phyloP scores from a whole-genome alignment of 1,140 invertebrate genomes.

The Calephelis nemesis region DNA sequence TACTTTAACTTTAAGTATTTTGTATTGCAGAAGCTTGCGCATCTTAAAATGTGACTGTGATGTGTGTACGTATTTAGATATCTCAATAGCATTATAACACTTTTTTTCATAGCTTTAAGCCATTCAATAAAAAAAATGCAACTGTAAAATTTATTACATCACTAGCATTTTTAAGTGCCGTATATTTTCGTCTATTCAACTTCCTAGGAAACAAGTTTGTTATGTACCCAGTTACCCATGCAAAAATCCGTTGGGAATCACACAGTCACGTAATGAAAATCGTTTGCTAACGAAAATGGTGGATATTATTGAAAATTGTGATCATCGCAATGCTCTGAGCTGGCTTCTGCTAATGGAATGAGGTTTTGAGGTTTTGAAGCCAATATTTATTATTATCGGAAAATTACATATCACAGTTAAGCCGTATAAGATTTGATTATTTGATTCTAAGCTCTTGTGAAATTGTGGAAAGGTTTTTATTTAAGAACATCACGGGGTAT shows the following conservation, averaged over 20 bases:
- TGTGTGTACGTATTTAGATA: too few species aligned
- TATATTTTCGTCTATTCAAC: constrained; percentile 32
- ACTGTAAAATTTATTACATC: too few species aligned
- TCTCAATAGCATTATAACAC: too few species aligned
- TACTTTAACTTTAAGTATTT: too few species aligned
- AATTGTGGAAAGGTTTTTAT: background rate
- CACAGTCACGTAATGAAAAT: constrained; percentile 40
- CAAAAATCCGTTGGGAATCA: constrained; percentile 45
- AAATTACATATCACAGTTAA: background rate
- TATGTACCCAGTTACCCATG: constrained; percentile 39
- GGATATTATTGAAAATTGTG: constrained; percentile 44
- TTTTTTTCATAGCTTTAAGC: too few species aligned
- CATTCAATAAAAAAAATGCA: too few species aligned
- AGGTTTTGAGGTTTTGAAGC: background rate
- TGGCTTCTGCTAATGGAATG: constrained; percentile 14
- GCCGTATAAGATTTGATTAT: background rate
- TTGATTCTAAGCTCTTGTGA: background rate
- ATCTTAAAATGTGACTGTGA: too few species aligned
- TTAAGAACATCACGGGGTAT: too few species aligned
- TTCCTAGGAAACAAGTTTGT: constrained; percentile 33
- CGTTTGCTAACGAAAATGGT: constrained; percentile 34
- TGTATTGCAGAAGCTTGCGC: too few species aligned
- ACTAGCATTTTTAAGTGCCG: background rate
- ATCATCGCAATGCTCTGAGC: constrained; percentile 34
- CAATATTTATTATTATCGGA: constrained; percentile 10